Base-by-base conservation (phyloP, 2,113 vertebrate genomes). In the Callaeas wilsoni region DNA sequence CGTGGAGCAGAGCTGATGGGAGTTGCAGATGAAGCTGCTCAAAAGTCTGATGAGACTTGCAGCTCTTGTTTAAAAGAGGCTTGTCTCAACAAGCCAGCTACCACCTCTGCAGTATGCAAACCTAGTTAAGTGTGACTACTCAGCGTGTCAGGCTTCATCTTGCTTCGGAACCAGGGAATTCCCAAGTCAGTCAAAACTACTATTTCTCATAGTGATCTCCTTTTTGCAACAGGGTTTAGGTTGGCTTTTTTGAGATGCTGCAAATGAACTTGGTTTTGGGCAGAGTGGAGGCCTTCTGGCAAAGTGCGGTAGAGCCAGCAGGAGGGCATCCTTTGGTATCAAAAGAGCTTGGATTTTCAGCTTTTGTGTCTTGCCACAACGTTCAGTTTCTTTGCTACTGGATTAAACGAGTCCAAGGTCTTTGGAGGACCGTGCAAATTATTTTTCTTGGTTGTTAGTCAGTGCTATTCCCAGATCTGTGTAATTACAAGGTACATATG, bases 51-150 rank as follows among this genome's bases (percentile, higher is more conserved):
- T 4, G 9, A 75, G 94, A 83, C 87, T 91, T 39, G 56, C 52
- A 87, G 80, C 91, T 91, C 77, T 81, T 60, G 71, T 90, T 94
- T 56, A 37, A 84, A 75, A 70, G 59, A 81, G 92, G 26, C 96
- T 90, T 96, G 96, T 95, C 90, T 90, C 73, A 90, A 96, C 96
- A 96, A 92, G 96, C 90, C 74, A 46, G 16, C 91, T 92, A 30
- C 93, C 85, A 86, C 87, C 75, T 90, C 85, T 95, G 85, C 87
- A 93, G 71, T 84, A 84, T 8, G 35, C 88, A 95, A 86, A 84
- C 92, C 64, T 63, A 53, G 76, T 78, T 93, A 68, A 64, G 80
- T 77, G 60, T 89, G 83, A 89, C 87, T 94, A 7, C 68, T 80
- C 35, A 7, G 29, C 13, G 5, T 89, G 79, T 93, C 82, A 89